phyloP scores from a whole-genome alignment of 2,797 vertebrate species.

The Agapornis canus region DNA sequence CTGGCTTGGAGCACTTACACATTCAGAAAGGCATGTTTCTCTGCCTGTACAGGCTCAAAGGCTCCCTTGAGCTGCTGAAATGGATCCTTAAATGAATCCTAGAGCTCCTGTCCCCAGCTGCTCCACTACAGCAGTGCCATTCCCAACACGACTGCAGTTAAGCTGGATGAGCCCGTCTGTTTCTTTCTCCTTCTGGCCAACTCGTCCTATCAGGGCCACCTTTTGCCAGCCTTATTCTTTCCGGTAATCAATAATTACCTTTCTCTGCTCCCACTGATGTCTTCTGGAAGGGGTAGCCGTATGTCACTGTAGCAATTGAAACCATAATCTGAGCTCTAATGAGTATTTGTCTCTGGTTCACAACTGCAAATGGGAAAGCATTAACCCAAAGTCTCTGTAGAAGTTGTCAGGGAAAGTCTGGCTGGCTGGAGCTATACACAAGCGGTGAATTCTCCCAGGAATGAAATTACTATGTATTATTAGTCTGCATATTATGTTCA shows the following conservation, averaged over 20 bases:
- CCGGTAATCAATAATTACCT: slow-evolving; percentile 62
- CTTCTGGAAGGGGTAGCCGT: slow-evolving; percentile 55
- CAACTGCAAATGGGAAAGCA: not conserved
- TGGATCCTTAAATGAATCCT: not conserved
- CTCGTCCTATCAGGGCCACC: not conserved
- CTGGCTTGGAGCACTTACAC: not conserved
- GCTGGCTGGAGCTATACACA: not conserved
- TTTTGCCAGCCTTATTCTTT: slow-evolving; percentile 53
- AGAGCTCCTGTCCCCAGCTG: not conserved
- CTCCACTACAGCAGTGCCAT: fast-evolving
- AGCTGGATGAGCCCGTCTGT: not conserved
- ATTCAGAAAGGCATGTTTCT: not conserved
- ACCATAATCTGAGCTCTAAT: slow-evolving; percentile 59
- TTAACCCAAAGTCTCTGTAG: slow-evolving; percentile 38
- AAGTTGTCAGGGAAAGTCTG: slow-evolving; percentile 15
- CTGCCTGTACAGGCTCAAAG: not conserved
- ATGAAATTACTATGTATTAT: not conserved
- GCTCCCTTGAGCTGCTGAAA: not conserved
- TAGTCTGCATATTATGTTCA: slow-evolving; percentile 9
- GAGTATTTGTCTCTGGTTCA: slow-evolving; percentile 38
- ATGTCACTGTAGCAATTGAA: slow-evolving; percentile 54
- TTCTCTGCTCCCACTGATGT: slow-evolving; percentile 44
- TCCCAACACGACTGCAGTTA: not conserved
- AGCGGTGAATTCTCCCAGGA: slow-evolving; percentile 27
- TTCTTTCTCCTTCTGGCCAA: slow-evolving; percentile 9